A percentile compares a stretch with the other conserved stretches of the same genome.
phyloP scores from a whole-genome alignment of 1,140 invertebrate species.

The Agrilus planipennis region DNA sequence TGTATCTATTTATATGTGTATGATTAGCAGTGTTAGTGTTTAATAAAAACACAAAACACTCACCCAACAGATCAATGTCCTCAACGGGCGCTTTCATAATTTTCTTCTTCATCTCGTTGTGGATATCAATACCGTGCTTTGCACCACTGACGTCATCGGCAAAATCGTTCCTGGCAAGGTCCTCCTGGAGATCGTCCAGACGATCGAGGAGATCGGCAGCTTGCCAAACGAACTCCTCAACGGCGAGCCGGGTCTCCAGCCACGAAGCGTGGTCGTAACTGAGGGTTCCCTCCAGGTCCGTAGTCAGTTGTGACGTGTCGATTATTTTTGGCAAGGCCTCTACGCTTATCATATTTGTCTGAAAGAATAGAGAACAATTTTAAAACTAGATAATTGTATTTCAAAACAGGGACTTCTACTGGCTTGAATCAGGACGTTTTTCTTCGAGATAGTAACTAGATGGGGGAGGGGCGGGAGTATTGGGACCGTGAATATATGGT shows the following conservation, averaged over 20 bases:
- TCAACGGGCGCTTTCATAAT: constrained; percentile 88
- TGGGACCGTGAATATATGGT: no score
- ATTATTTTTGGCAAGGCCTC: constrained; percentile 87
- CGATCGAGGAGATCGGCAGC: constrained; percentile 82
- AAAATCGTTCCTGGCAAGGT: constrained; percentile 80
- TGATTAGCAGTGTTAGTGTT: not conserved
- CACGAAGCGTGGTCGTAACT: constrained; percentile 93
- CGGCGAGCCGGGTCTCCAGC: constrained; percentile 85
- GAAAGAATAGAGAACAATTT: no score
- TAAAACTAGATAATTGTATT: no score
- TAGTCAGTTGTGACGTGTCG: constrained; percentile 81
- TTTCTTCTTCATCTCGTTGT: constrained; percentile 89
- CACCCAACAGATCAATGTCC: constrained; percentile 67
- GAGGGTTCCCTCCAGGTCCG: constrained; percentile 86
- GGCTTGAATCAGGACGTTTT: no score
- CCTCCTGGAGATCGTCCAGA: constrained; percentile 82
- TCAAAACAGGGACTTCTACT: no score
- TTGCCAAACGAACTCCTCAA: constrained; percentile 94
- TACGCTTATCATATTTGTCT: constrained; percentile 92
- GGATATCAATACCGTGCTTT: constrained; percentile 80
- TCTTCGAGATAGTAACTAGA: no score
- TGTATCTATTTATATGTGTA: not conserved
- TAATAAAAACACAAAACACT: constrained; percentile 9
- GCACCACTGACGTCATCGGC: constrained; percentile 85
- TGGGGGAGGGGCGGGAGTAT: no score